phyloP scores from a whole-genome alignment of 2,113 vertebrate genomes.

The Notarius lentiginosus region DNA sequence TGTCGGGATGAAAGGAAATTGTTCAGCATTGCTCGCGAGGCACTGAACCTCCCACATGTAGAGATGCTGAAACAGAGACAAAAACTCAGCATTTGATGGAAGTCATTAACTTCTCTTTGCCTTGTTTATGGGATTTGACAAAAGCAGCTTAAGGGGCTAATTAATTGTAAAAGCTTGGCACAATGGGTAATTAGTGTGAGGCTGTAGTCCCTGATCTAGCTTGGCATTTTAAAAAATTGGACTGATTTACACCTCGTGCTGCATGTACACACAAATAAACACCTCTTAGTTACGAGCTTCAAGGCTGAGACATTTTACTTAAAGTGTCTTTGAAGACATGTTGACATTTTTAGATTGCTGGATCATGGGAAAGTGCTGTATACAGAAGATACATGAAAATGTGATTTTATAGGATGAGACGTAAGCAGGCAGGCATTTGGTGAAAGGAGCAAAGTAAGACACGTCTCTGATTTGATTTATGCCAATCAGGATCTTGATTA shows the following conservation, averaged over 20 bases:
- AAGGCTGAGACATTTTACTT: slow-evolving; percentile 21
- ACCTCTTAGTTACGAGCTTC: neutral
- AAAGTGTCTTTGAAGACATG: neutral
- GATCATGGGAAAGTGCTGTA: slow-evolving; percentile 17
- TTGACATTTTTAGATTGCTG: slow-evolving; percentile 36
- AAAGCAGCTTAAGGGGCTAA: slow-evolving; percentile 57
- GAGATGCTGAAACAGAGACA: slow-evolving; percentile 25
- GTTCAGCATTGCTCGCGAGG: slow-evolving; percentile 32
- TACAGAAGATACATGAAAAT: neutral
- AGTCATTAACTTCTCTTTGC: slow-evolving; percentile 54
- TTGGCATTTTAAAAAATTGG: slow-evolving; percentile 40
- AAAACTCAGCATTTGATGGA: slow-evolving; percentile 54
- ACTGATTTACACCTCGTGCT: neutral
- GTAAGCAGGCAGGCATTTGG: slow-evolving; percentile 23
- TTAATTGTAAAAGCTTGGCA: slow-evolving; percentile 56
- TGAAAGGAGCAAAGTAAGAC: slow-evolving; percentile 38
- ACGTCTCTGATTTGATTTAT: neutral
- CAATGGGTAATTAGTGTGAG: slow-evolving; percentile 54
- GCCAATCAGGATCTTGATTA: neutral
- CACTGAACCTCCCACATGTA: slow-evolving; percentile 51
- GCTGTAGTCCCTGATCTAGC: slow-evolving; percentile 50
- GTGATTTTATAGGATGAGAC: neutral
- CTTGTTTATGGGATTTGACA: slow-evolving; percentile 60
- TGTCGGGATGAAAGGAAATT: slow-evolving; percentile 43
- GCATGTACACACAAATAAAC: neutral